These are phyloP conservation scores for Acanthochromis polyacanthus DNA, from an alignment of 2,113 vertebrate species.

Conservation along the genomic window DNA sequence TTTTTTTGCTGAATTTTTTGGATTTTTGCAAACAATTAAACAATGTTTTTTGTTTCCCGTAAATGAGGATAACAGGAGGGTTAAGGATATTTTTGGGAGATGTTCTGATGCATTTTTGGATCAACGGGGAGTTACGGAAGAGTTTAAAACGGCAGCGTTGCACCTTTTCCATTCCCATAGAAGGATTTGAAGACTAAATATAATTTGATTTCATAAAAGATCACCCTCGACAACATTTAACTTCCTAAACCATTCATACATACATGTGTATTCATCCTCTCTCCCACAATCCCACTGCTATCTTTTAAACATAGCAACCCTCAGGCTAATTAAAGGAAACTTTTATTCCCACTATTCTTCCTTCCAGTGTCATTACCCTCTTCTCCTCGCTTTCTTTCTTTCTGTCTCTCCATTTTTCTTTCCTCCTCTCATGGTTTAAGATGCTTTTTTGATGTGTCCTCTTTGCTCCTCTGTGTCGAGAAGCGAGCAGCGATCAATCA, in stretches of 20 bases:
- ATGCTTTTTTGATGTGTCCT: constrained; percentile 46
- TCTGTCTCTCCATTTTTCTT: constrained; percentile 6
- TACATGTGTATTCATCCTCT: constrained; percentile 15
- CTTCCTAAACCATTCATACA: constrained; percentile 4
- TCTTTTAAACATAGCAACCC: constrained; percentile 56
- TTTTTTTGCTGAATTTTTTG: too few relatives aligned
- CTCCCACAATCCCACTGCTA: constrained; percentile 36
- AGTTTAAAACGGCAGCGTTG: background rate
- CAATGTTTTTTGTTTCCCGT: too few relatives aligned
- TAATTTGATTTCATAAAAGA: background rate
- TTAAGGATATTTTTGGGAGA: too few relatives aligned
- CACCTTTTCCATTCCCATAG: background rate
- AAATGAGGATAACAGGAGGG: too few relatives aligned
- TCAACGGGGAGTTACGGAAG: background rate
- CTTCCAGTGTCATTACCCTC: constrained; percentile 44
- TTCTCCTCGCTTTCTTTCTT: constrained; percentile 12
- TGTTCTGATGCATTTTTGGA: background rate
- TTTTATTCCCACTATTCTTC: constrained; percentile 25
- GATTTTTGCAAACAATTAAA: too few relatives aligned
- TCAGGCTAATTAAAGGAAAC: constrained; percentile 70
- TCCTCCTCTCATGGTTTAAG: constrained; percentile 40
- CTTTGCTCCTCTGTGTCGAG: constrained; percentile 50
- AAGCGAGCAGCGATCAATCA: constrained; percentile 68
- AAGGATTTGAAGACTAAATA: background rate
- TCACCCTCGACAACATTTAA: constrained; percentile 7